Evolutionary conservation across 2,888 invertebrate genomes (phyloP), one percentile per base, ranked within the genome.

Genomic region (Zaprionus bogoriensis): DNA sequence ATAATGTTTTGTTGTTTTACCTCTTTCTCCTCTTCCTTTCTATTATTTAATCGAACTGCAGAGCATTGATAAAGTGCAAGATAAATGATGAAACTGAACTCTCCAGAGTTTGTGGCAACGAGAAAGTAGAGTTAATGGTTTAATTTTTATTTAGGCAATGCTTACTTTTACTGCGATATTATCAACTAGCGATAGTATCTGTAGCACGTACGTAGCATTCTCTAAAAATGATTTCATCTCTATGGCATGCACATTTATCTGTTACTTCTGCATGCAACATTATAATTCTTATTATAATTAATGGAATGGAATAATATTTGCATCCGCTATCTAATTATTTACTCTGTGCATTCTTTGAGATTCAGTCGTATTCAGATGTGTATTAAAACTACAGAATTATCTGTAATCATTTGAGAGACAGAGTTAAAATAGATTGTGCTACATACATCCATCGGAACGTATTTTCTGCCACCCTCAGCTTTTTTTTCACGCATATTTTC

Each of bases 1-100:
- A 38, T 41, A 57, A 54, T 47, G n/a, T 22, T 19, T 25, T 27
- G 22, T 47, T 23, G 19, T 46, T 66, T 45, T 67, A 10, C 20
- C 14, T 25, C 27, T 39, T 46, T 27, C 28, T n/a, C 28, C 20
- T 42, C 25, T 54, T 53, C 52, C 19, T 23, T 53, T 27, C 45
- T 23, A 67, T 67, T 53, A 67, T 67, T 67, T 54, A 67, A 67
- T 67, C 53, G 45, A 7, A 22, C 25, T 3, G 45, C 45, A 45
- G 27, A 36, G 14, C 14, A 36, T 36, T 17, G 32, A 36, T 36
- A 36, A 17, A 17, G 14, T 36, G 32, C 32, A 36, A 36, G 32
- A 36, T 36, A 17, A 17, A 36, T 36, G 32, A 36, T 36, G 32
- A n/a, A n/a, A n/a, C 17, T 36, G 7, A 36, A 36, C 32, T 32